Percentiles rank a stretch among this genome's conserved stretches.
phyloP scores from a whole-genome alignment of 2,113 vertebrate species.

The Chaetops frenatus region DNA sequence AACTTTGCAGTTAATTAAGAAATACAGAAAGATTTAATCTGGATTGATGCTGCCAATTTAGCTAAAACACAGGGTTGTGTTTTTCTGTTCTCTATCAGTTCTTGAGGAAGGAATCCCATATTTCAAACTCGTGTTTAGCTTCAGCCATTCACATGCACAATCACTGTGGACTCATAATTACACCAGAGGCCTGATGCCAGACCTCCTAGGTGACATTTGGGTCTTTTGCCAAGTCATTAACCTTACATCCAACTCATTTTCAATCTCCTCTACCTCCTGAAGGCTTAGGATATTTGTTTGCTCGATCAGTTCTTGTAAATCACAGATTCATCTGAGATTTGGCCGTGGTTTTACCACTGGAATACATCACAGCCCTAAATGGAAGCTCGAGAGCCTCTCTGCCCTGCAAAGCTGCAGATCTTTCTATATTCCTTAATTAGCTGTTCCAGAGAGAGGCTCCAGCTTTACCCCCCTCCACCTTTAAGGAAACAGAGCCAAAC shows the following conservation, averaged over 20 bases:
- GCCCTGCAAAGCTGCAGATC: background rate
- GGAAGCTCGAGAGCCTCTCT: background rate
- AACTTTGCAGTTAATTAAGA: conserved; percentile 19
- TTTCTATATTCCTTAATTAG: background rate
- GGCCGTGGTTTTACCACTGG: background rate
- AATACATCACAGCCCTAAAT: background rate
- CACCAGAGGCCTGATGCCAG: background rate
- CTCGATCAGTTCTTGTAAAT: background rate
- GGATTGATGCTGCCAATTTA: background rate
- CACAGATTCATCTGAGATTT: background rate
- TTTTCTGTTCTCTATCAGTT: background rate
- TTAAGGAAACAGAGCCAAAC: background rate
- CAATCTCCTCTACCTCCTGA: background rate
- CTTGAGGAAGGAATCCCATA: background rate
- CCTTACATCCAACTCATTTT: background rate
- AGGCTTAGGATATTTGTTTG: background rate
- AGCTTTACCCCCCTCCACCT: background rate
- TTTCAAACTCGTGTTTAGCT: background rate
- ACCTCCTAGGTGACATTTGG: background rate
- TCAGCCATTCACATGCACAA: background rate
- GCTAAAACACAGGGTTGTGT: background rate
- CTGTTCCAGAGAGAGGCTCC: background rate
- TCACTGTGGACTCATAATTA: background rate
- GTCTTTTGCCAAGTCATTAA: background rate
- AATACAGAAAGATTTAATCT: background rate